Evolutionary conservation across 2,113 vertebrate genomes (phyloP).

Genomic region (Rhinoptilus africanus): DNA sequence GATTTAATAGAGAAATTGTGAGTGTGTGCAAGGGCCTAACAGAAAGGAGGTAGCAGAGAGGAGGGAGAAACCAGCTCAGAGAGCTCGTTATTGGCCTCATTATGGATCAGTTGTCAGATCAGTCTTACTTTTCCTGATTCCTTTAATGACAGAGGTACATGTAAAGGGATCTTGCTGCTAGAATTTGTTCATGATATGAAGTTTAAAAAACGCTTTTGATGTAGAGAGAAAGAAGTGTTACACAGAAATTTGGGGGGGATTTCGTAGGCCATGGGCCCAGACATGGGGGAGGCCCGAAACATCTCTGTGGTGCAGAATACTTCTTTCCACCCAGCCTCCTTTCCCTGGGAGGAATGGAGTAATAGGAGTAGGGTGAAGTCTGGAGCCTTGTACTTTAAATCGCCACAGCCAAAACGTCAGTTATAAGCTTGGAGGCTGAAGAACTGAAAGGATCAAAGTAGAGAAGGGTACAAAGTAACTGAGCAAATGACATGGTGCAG

Average conservation of each 20-base stretch:
- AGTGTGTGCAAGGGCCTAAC: not conserved
- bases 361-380: not conserved
- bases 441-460: not conserved
- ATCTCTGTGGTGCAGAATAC: not conserved
- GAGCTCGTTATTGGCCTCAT: not conserved
- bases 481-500: fast-evolving
- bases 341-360: not conserved
- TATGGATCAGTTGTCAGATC: not conserved
- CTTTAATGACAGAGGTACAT: not conserved
- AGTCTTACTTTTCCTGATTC: not conserved
- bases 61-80: not conserved
- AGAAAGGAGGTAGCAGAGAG: not conserved
- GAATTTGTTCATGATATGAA: not conserved
- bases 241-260: not conserved
- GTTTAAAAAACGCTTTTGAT: not conserved
- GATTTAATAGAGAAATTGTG: not conserved
- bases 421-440: not conserved
- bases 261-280: not conserved
- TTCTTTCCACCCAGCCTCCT: not conserved
- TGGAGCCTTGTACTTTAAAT: not conserved
- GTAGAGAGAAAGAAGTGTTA: not conserved
- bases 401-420: not conserved
- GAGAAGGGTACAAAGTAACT: not conserved
- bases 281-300: not conserved
- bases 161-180: not conserved